Percentiles rank a stretch among this genome's conserved stretches.
These are phyloP conservation scores for Carcharodon carcharias DNA, from an alignment of 2,797 vertebrate species.

Conservation along the genomic window DNA sequence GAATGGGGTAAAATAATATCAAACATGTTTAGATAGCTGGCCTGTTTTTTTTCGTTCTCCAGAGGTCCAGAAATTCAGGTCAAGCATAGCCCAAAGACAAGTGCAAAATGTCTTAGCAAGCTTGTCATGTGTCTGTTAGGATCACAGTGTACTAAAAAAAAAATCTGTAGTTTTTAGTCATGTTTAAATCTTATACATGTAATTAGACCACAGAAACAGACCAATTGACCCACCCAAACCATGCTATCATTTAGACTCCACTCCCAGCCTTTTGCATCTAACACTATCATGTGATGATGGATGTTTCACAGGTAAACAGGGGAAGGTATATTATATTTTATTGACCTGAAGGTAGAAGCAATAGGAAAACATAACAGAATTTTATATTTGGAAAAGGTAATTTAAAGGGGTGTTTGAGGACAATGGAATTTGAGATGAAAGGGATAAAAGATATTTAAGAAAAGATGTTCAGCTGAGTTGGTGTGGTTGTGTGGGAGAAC, in stretches of 20 bases:
- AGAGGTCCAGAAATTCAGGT: not conserved
- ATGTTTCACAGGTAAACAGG: too few relatives aligned
- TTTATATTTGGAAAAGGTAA: too few relatives aligned
- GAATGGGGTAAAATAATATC: not conserved
- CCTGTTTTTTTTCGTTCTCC: not conserved
- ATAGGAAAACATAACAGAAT: too few relatives aligned
- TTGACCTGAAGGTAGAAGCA: too few relatives aligned
- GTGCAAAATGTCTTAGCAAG: not conserved
- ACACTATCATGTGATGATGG: too few relatives aligned
- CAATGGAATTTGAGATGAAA: too few relatives aligned
- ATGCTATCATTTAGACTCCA: not conserved
- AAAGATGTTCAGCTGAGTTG: too few relatives aligned
- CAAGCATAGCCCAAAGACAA: not conserved
- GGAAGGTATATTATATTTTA: too few relatives aligned
- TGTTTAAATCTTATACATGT: not conserved
- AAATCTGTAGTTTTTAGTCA: not conserved
- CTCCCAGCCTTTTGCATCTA: not conserved
- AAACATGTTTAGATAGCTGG: not conserved
- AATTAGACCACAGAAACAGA: not conserved
- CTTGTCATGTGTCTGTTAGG: not conserved
- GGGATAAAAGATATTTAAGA: too few relatives aligned
- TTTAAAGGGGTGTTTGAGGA: too few relatives aligned
- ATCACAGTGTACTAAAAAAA: not conserved
- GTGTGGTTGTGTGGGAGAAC: too few relatives aligned
- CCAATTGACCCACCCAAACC: not conserved